A percentile compares a stretch with the other conserved stretches of the same genome.
Evolutionary conservation across 2,113 vertebrate genomes (phyloP).

Genomic region (Plotosus lineatus): DNA sequence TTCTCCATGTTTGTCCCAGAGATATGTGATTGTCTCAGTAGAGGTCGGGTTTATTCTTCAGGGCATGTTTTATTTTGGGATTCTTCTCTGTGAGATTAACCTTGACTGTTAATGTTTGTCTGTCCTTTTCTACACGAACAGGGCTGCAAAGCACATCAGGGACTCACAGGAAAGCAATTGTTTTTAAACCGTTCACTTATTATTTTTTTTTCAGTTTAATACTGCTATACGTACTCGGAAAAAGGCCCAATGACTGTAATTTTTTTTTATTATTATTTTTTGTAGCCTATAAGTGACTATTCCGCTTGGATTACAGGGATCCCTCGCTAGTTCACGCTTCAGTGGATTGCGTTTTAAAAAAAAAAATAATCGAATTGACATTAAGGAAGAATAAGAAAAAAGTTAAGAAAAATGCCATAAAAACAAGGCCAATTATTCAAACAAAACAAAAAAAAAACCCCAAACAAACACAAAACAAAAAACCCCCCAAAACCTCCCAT

Average conservation of each 20-base stretch:
- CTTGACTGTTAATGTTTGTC: slow-evolving; percentile 32
- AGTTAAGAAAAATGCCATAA: no score
- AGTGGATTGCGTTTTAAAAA: no score
- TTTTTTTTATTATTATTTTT: neutral
- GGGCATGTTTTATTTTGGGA: slow-evolving; percentile 24
- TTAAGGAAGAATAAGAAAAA: no score
- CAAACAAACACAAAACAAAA: no score
- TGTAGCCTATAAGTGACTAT: neutral
- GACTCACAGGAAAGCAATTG: neutral
- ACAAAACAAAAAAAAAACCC: no score
- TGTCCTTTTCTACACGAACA: neutral
- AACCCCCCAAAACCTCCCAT: no score
- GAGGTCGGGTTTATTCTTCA: slow-evolving; percentile 10
- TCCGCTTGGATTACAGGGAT: neutral
- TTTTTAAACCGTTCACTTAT: slow-evolving; percentile 8
- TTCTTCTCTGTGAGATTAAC: neutral
- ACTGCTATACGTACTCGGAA: neutral
- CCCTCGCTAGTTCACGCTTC: no score
- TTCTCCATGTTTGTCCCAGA: neutral
- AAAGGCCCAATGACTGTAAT: neutral
- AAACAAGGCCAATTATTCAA: no score
- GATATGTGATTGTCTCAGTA: neutral
- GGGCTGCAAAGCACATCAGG: neutral
- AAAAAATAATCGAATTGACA: no score
- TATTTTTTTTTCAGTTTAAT: slow-evolving; percentile 21